Evolutionary conservation across 92 coral and sea anemone species (phyloP), one percentile per base, ranked within the genome.

Genomic region (Metridium senile): DNA sequence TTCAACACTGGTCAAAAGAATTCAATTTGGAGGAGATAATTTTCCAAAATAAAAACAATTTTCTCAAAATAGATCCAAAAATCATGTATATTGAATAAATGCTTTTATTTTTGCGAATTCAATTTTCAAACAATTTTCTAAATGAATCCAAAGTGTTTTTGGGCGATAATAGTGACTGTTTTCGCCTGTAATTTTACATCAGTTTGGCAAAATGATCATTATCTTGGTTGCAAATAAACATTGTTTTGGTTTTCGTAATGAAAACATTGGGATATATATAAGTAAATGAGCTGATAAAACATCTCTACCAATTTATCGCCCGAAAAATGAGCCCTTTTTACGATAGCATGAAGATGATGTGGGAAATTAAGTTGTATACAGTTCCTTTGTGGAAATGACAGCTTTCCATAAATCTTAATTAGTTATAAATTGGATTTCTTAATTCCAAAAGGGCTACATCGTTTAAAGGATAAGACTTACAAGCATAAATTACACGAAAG

Each of bases 361-460:
- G 29, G 8, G 43, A 63, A 28, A 7, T 2, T 21, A 11, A 28
- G 20, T 28, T 63, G 45, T 63, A 39, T 63, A 63, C 39, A 27
- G 1, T 63, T 28, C 69, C 69, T 28, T 63, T 27, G 45, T 63
- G 16, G n/a, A 63, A 1, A 6, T 63, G 69, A 63, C 69, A 63
- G 69, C 27, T 63, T 30, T 6, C 18, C 20, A 63, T 30, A 63
- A 63, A 20, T 59, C 8, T 27, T 63, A 63, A 63, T 63, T 63
- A n/a, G 39, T 6, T 10, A 4, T 31, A 30, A 63, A 63, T 63
- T 28, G 45, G 39, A 63, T 63, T 28, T 29, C 23, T n/a, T 13
- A 63, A 28, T 63, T 63, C 65, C 25, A 58, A 58, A 58, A 58
- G 16, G n/a, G 51, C 51, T 16, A 16, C 51, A 45, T 45, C 51